These are phyloP conservation scores for Clavelina lepadiformis DNA, from an alignment of 23 tunicate genomes.

Conservation along the genomic window DNA sequence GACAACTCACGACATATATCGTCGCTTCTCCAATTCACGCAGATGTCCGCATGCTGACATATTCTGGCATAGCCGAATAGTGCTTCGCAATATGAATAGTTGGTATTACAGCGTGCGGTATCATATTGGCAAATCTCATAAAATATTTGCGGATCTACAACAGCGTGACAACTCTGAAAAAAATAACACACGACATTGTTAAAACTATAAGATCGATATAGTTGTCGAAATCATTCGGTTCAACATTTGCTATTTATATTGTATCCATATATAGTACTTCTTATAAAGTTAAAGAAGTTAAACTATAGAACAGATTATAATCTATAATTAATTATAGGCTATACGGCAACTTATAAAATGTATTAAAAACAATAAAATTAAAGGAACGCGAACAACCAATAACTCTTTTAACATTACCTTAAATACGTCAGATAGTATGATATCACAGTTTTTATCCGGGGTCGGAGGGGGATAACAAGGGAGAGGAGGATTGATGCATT, in stretches of 20 bases:
- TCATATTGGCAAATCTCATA: constrained; percentile 72
- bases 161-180: constrained; percentile 69
- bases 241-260: too few species aligned
- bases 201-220: too few species aligned
- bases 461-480: constrained; percentile 45
- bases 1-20: constrained; percentile 74
- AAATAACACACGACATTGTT: too few species aligned
- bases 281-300: too few species aligned
- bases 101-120: constrained; percentile 71
- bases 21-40: constrained; percentile 90
- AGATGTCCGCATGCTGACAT: constrained; percentile 70
- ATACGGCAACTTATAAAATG: too few species aligned
- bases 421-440: constrained; percentile 64
- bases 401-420: constrained; percentile 30
- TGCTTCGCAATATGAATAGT: constrained; percentile 83
- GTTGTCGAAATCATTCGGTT: too few species aligned
- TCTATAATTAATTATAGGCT: too few species aligned
- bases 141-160: constrained; percentile 59
- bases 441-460: constrained; percentile 59
- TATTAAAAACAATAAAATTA: too few species aligned
- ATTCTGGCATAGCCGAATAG: constrained; percentile 76
- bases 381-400: too few species aligned
- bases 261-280: too few species aligned
- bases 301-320: too few species aligned
- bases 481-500: constrained; percentile 41